Conservation (phyloP, 2,888 invertebrate species). For the Drosophila affinis region DNA sequence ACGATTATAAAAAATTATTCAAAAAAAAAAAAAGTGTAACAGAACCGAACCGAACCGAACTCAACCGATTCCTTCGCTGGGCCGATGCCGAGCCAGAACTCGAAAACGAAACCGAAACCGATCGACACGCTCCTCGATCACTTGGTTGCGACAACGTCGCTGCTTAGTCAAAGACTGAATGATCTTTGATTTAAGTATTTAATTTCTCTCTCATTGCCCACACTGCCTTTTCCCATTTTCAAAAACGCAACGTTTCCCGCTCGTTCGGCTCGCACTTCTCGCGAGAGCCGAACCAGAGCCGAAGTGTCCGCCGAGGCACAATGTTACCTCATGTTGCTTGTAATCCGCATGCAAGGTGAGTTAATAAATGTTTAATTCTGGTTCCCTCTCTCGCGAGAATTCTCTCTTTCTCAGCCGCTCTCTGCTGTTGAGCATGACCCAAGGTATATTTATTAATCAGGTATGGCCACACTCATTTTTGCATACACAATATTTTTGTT, state of each 20-base stretch:
- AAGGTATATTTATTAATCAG: background rate
- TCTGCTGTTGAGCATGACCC: background rate
- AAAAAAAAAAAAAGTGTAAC: background rate
- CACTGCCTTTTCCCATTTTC: background rate
- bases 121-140: slow-evolving; percentile 30
- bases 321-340: slow-evolving; percentile 2
- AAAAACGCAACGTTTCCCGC: slow-evolving; percentile 1
- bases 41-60: background rate
- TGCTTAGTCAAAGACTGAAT: slow-evolving; percentile 76
- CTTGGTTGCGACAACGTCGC: slow-evolving; percentile 45
- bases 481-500: background rate
- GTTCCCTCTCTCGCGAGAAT: slow-evolving; percentile 2
- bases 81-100: slow-evolving; percentile 4
- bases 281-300: background rate
- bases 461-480: background rate
- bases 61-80: slow-evolving; percentile 1
- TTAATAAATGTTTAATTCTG: background rate
- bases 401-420: background rate
- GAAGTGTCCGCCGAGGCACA: background rate
- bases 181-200: slow-evolving; percentile 38
- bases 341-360: slow-evolving; percentile 8
- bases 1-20: background rate
- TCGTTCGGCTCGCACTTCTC: background rate
- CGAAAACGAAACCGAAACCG: slow-evolving; percentile 1
- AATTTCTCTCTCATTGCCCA: slow-evolving; percentile 9